A percentile compares a stretch with the other conserved stretches of the same genome.
These are phyloP conservation scores for Urophycis tenuis DNA, from an alignment of 2,797 vertebrate genomes.

Conservation along the genomic window DNA sequence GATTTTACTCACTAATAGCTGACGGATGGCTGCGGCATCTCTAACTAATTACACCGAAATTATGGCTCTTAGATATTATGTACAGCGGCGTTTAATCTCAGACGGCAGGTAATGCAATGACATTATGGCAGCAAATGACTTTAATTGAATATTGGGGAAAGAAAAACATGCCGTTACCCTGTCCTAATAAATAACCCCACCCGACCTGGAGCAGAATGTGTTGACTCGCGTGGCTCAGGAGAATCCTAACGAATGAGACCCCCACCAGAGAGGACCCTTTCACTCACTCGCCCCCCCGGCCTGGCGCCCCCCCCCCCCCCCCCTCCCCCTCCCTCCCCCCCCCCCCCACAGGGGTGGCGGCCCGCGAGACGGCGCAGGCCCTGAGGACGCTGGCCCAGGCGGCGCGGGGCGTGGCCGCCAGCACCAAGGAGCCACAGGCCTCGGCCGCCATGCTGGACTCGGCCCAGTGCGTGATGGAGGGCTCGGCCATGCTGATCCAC, in stretches of 20 bases:
- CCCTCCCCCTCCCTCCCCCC: background rate
- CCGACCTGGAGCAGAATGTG: background rate
- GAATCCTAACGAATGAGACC: background rate
- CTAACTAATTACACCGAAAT: background rate
- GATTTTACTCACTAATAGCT: background rate
- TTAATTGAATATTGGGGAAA: background rate
- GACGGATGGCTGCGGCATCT: background rate
- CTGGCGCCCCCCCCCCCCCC: too few species aligned
- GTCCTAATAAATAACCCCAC: background rate
- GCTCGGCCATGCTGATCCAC: constrained; percentile 93
- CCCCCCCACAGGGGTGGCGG: constrained; percentile 81
- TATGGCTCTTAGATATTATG: background rate
- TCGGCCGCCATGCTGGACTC: constrained; percentile 93
- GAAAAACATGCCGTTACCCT: background rate
- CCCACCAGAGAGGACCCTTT: background rate
- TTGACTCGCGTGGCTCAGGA: background rate
- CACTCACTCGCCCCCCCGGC: background rate
- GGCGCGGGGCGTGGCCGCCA: constrained; percentile 91
- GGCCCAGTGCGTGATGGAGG: constrained; percentile 95
- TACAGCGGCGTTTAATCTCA: background rate
- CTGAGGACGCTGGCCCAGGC: constrained; percentile 92
- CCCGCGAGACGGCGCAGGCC: constrained; percentile 93
- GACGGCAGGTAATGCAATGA: background rate
- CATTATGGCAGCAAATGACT: background rate
- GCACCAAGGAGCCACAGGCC: constrained; percentile 83